Conservation (phyloP, 2,113 vertebrate genomes). For the Eleginops maclovinus region DNA sequence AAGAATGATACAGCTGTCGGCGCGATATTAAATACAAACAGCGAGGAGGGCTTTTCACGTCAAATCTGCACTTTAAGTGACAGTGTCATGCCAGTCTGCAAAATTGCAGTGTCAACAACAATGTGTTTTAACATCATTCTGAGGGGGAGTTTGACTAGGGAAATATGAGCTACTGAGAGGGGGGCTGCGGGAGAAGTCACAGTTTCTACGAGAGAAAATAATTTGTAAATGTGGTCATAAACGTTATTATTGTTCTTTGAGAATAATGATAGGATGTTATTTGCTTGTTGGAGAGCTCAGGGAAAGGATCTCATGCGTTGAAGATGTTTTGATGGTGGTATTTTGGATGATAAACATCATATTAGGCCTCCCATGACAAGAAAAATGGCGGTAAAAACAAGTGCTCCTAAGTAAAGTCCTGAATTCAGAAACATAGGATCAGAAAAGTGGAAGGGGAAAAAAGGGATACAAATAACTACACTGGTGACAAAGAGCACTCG, state of each 20-base stretch:
- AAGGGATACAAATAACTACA: constrained; percentile 46
- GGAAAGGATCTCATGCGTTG: neutral
- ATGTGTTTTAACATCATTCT: constrained; percentile 71
- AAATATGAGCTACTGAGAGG: constrained; percentile 48
- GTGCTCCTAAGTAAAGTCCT: too few relatives aligned
- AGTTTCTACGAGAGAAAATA: constrained; percentile 15
- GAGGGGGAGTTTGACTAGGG: constrained; percentile 56
- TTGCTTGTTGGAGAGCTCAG: neutral
- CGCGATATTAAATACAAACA: constrained; percentile 74
- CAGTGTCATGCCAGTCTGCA: constrained; percentile 63
- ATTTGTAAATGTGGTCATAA: constrained; percentile 34
- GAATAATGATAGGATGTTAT: constrained; percentile 38
- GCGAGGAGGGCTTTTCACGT: constrained; percentile 62
- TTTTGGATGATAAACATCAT: neutral
- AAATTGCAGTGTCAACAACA: constrained; percentile 79
- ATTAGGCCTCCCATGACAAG: neutral
- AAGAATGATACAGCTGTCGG: constrained; percentile 79
- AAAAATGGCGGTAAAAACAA: neutral
- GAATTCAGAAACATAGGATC: constrained; percentile 16
- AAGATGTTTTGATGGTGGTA: neutral
- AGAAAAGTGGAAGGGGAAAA: constrained; percentile 22
- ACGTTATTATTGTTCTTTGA: constrained; percentile 37
- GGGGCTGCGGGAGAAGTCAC: neutral
- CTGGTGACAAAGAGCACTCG: constrained; percentile 35
- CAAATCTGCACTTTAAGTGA: constrained; percentile 77